Percentiles rank a stretch among this genome's conserved stretches.
These are phyloP conservation scores for Channa maculata DNA, from an alignment of 2,113 vertebrate species.

Conservation along the genomic window DNA sequence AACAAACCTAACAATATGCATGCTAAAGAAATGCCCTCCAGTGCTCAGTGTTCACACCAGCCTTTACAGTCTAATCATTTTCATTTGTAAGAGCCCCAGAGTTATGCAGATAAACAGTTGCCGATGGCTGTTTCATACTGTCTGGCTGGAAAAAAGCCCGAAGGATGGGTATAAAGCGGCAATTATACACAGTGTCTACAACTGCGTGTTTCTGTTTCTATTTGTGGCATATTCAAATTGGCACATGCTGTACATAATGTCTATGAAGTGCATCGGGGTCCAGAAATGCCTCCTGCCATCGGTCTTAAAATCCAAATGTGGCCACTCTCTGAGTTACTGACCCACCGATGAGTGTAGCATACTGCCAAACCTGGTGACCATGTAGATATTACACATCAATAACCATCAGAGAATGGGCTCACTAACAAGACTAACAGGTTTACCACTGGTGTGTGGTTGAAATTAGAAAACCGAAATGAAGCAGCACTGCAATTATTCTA, in stretches of 20 bases:
- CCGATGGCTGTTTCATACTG: slow-evolving; percentile 65
- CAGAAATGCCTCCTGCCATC: no score
- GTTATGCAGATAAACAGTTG: slow-evolving; percentile 64
- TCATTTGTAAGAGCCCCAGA: slow-evolving; percentile 48
- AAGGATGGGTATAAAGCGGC: slow-evolving; percentile 54
- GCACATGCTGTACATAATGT: slow-evolving; percentile 37
- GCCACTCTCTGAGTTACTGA: no score
- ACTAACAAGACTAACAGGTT: no score
- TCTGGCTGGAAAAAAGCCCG: slow-evolving; percentile 56
- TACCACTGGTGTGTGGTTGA: no score
- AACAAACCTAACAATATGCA: slow-evolving; percentile 73
- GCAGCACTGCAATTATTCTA: no score
- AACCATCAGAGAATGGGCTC: no score
- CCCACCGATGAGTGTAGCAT: no score
- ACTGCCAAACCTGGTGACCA: no score
- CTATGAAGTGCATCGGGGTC: slow-evolving; percentile 1
- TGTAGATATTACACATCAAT: no score
- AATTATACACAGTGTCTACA: slow-evolving; percentile 69
- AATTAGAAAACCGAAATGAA: no score
- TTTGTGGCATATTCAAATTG: slow-evolving; percentile 40
- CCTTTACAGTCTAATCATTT: slow-evolving; percentile 55
- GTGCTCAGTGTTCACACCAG: slow-evolving; percentile 48
- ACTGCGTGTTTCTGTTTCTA: slow-evolving; percentile 28
- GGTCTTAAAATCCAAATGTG: no score
- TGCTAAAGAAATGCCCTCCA: slow-evolving; percentile 74